Percentiles rank a stretch among this genome's conserved stretches.
These are phyloP conservation scores for Nyctibius grandis DNA, from an alignment of 2,797 vertebrate species.

Conservation along the genomic window DNA sequence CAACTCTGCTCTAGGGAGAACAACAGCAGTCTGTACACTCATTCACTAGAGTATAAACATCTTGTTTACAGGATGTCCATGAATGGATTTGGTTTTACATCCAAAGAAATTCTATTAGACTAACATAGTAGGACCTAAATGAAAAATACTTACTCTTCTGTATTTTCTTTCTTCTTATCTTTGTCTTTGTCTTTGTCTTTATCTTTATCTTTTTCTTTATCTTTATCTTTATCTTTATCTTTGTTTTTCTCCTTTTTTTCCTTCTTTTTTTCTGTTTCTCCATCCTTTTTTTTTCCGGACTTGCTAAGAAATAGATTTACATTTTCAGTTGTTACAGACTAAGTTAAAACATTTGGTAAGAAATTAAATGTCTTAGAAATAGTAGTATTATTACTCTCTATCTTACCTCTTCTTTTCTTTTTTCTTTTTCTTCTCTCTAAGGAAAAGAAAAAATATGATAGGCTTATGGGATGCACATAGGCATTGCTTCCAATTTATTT, in stretches of 20 bases:
- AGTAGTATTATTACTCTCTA: background rate
- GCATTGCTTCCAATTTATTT: background rate
- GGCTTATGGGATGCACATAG: background rate
- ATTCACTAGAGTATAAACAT: background rate
- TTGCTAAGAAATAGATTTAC: slow-evolving; percentile 71
- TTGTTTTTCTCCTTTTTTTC: slow-evolving; percentile 74
- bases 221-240: slow-evolving; percentile 59
- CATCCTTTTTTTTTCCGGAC: slow-evolving; percentile 74
- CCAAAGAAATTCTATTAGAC: background rate
- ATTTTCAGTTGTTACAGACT: background rate
- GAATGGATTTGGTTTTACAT: background rate
- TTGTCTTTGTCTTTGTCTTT: slow-evolving; percentile 61
- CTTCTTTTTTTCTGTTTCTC: slow-evolving; percentile 72
- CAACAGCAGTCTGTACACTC: background rate
- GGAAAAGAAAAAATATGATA: slow-evolving; percentile 32
- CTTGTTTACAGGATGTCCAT: background rate
- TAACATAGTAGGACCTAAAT: background rate
- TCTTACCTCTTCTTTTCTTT: slow-evolving; percentile 79
- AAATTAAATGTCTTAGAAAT: background rate
- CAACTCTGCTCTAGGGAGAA: background rate
- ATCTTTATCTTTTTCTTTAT: no score
- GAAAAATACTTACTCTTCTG: slow-evolving; percentile 67
- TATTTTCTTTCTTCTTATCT: slow-evolving; percentile 71
- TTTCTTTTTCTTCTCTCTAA: slow-evolving; percentile 80
- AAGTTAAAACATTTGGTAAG: background rate